These are phyloP conservation scores for Syngnathoides biaculeatus DNA, from an alignment of 2,113 vertebrate genomes.

Conservation along the genomic window DNA sequence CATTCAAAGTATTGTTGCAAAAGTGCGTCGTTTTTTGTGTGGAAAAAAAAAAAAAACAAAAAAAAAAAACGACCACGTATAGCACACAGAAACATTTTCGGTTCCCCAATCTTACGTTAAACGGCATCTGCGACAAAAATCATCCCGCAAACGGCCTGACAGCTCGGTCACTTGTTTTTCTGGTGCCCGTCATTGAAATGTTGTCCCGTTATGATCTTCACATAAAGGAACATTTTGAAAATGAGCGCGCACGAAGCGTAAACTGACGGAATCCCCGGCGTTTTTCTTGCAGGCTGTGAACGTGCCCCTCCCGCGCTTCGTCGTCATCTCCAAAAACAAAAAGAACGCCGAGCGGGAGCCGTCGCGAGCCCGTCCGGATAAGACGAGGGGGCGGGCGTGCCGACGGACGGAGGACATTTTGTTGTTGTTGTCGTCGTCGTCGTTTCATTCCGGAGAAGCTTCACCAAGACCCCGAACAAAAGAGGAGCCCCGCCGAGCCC, in stretches of 20 bases:
- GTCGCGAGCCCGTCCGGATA: no score
- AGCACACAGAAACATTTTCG: no score
- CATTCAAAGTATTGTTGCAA: no score
- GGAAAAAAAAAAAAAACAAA: no score
- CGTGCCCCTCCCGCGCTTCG: conserved; percentile 73
- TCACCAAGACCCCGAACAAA: neutral
- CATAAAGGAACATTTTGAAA: neutral
- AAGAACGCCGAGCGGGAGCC: conserved; percentile 60
- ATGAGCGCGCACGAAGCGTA: neutral
- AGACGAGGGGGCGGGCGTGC: neutral
- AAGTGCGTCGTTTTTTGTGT: no score
- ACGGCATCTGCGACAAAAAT: no score
- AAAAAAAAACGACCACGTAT: no score
- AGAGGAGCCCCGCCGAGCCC: neutral
- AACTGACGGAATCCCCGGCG: neutral
- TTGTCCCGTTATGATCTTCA: no score
- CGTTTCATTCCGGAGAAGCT: conserved; percentile 62
- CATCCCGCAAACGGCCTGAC: no score
- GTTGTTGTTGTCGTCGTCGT: conserved; percentile 30
- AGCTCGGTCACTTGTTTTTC: no score
- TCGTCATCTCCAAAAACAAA: conserved; percentile 49
- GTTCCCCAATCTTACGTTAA: no score
- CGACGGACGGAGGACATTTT: conserved; percentile 18
- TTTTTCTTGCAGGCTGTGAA: conserved; percentile 45
- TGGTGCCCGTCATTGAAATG: no score